These are phyloP conservation scores for Neolamprologus longior DNA, from an alignment of 2,113 vertebrate genomes.

Conservation along the genomic window DNA sequence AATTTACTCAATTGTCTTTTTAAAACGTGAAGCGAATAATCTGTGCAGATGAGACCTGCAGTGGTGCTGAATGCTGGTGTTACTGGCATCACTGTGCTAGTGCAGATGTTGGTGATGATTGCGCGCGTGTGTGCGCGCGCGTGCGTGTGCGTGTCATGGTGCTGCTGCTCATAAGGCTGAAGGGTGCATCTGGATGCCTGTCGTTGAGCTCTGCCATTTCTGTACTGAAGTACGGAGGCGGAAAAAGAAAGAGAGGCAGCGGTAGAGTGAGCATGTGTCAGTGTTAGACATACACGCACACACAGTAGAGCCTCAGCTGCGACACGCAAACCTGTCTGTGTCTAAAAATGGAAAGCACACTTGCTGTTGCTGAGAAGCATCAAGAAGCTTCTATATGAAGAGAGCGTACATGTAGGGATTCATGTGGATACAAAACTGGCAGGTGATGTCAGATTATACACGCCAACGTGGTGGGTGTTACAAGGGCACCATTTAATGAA, in stretches of 20 bases:
- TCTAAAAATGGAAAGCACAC: constrained; percentile 57
- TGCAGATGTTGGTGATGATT: background rate
- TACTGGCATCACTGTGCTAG: background rate
- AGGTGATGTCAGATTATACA: background rate
- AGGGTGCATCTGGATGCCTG: constrained; percentile 31
- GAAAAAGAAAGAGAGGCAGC: background rate
- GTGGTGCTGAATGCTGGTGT: background rate
- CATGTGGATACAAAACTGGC: background rate
- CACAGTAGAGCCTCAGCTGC: constrained; percentile 17
- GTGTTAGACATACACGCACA: background rate
- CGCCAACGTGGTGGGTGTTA: background rate
- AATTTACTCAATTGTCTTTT: background rate
- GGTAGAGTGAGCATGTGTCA: constrained; percentile 33
- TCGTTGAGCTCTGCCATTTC: constrained; percentile 45
- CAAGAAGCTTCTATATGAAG: constrained; percentile 20
- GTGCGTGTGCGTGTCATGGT: background rate
- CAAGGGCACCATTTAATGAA: background rate
- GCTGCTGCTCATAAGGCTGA: background rate
- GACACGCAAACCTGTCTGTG: constrained; percentile 50
- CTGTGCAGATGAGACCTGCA: background rate
- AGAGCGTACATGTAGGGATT: background rate
- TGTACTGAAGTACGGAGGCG: constrained; percentile 23
- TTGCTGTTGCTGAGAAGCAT: constrained; percentile 58
- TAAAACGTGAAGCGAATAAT: background rate
- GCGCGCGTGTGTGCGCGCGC: background rate